Percentiles rank a stretch among this genome's conserved stretches.
Evolutionary conservation across 2,113 vertebrate genomes (phyloP).

Genomic region (Hymenochirus boettgeri): DNA sequence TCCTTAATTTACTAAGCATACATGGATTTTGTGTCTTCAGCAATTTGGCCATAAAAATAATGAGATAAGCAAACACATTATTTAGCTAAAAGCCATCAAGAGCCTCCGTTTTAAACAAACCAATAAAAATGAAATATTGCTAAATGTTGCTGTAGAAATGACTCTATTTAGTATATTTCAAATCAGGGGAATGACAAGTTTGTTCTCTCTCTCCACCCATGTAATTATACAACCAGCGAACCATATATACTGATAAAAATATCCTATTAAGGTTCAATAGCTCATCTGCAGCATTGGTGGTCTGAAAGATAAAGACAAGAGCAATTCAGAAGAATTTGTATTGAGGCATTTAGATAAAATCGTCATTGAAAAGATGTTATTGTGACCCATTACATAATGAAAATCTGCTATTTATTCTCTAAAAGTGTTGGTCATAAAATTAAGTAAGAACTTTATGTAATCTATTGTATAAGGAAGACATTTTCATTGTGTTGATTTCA

Average conservation of each 20-base stretch:
- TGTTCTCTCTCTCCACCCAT: constrained; percentile 1
- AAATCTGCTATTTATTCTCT: constrained; percentile 2
- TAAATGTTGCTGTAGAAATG: constrained; percentile 10
- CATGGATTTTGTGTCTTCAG: neutral
- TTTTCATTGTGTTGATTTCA: neutral
- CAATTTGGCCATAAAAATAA: neutral
- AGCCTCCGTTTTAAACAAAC: neutral
- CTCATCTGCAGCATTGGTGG: neutral
- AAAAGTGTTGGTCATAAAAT: neutral
- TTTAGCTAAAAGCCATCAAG: neutral
- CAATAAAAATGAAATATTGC: constrained; percentile 5
- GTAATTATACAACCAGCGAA: constrained; percentile 22
- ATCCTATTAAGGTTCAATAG: constrained; percentile 2
- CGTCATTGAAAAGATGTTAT: neutral
- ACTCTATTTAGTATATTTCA: neutral
- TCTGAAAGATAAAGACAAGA: neutral
- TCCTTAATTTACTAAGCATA: neutral
- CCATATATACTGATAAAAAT: constrained; percentile 14
- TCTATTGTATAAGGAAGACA: neutral
- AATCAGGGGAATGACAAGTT: neutral
- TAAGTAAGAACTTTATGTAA: neutral
- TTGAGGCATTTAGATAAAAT: neutral
- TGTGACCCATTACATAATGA: neutral
- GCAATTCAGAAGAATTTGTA: constrained; percentile 1
- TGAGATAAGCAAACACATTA: neutral